Base-by-base conservation (phyloP, 2,888 invertebrate genomes). In the Drosophila neonasuta region DNA sequence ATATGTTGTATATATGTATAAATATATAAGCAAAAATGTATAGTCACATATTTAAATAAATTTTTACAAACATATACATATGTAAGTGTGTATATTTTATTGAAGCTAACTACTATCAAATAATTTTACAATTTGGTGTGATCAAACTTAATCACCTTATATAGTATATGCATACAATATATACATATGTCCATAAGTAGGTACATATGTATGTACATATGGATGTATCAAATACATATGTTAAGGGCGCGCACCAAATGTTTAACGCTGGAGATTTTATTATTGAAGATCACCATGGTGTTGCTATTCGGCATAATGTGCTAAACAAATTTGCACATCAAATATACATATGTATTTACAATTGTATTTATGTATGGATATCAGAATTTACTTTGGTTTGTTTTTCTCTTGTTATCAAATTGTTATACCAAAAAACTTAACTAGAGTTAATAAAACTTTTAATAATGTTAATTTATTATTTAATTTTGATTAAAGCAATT, bases 191-290 rank as follows among this genome's bases (percentile, higher is more conserved):
- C 2, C 29, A 32, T n/a, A 24, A 30, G 8, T 29, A 8, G 5
- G 30, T 54, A 24, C 41, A 30, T 41, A 44, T 2, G 17, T 30
- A 39, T 11, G 13, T 30, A 9, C 50, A 39, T 8, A 41, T 41
- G 7, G 8, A 10, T 46, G 34, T 8, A 6, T 20, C 41, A 13
- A 17, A 7, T 29, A 8, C 48, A 20, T 32, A 15, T 41, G 13
- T 7, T 41, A 41, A 29, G 24, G 39, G 52, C 41, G 52, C 17
- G 41, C 41, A 51, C 50, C 36, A 46, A 51, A 64, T 56, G 46
- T 71, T 71, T 70, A 62, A 46, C 63, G 20, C 41, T 71, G 17
- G 30, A 51, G 55, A 55, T 41, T 62, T 50, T 15, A 9, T 20
- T 17, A 9, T 15, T 34, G 17, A 10, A 17, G 15, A 48, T n/a